phyloP scores from a whole-genome alignment of 2,113 vertebrate genomes.

The Nesogale talazaci region DNA sequence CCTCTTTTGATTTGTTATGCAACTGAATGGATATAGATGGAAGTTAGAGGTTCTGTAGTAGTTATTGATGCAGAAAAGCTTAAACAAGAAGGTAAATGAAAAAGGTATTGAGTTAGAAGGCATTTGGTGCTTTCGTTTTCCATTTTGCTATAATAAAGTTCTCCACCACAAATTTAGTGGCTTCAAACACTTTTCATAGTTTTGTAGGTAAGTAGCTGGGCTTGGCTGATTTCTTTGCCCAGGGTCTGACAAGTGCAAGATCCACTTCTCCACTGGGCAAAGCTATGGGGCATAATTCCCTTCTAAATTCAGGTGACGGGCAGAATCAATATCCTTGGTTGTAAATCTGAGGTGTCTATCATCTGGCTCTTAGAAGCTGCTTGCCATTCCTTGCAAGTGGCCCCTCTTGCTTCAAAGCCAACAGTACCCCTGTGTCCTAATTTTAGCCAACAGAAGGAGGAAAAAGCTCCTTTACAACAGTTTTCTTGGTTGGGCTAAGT shows the following conservation, averaged over 20 bases:
- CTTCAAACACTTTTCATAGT: not conserved
- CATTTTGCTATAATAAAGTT: not conserved
- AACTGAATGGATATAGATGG: not conserved
- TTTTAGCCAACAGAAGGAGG: not conserved
- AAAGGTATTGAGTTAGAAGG: not conserved
- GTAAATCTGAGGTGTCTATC: not conserved
- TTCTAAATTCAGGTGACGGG: conserved; percentile 8
- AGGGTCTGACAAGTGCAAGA: conserved; percentile 1
- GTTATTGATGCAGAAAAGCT: not conserved
- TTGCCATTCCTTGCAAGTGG: not conserved
- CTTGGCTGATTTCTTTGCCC: not conserved
- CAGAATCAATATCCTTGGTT: not conserved
- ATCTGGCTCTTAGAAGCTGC: not conserved
- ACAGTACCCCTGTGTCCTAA: not conserved
- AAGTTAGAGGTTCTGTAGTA: not conserved
- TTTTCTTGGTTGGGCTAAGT: not conserved
- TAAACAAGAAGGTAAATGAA: not conserved
- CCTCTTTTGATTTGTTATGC: not conserved
- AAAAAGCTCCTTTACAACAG: not conserved
- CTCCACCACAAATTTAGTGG: not conserved
- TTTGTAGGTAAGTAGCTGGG: not conserved
- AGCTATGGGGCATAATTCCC: not conserved
- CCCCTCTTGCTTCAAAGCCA: not conserved
- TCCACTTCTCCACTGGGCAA: not conserved
- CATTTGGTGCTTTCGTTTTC: not conserved